phyloP scores from a whole-genome alignment of 2,113 vertebrate genomes.

The Andinoacara biseriatus region DNA sequence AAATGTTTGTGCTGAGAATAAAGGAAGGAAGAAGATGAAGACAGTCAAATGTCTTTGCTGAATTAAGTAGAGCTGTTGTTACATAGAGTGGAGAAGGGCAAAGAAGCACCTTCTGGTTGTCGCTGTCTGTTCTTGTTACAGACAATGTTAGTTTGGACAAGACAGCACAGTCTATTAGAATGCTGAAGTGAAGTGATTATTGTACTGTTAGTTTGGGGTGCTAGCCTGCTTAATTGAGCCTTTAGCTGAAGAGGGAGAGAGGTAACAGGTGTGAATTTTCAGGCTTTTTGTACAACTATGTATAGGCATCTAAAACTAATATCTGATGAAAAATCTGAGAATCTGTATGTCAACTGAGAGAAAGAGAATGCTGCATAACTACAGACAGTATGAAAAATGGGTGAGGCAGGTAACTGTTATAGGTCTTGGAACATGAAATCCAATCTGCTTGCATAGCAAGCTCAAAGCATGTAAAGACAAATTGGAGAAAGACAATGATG shows the following conservation, averaged over 20 bases:
- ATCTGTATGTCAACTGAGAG: fast-evolving
- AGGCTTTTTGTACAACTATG: background rate
- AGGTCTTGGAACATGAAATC: background rate
- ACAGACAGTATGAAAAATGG: background rate
- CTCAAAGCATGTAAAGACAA: background rate
- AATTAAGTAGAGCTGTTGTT: slow-evolving; percentile 16
- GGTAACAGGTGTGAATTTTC: background rate
- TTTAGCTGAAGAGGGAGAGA: background rate
- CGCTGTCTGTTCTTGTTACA: background rate
- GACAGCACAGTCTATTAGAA: background rate
- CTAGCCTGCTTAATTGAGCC: background rate
- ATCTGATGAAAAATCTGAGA: background rate
- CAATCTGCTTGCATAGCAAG: background rate
- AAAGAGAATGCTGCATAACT: background rate
- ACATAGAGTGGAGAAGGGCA: slow-evolving; percentile 24
- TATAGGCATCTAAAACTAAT: background rate
- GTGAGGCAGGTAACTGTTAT: background rate
- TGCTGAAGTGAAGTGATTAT: background rate
- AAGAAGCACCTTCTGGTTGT: slow-evolving; percentile 35
- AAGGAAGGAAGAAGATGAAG: slow-evolving; percentile 25
- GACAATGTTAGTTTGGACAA: background rate
- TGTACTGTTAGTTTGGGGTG: background rate
- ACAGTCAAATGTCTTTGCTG: slow-evolving; percentile 27
- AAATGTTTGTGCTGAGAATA: slow-evolving; percentile 19
- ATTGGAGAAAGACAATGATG: slow-evolving; percentile 17